A percentile compares a stretch with the other conserved stretches of the same genome.
These are phyloP conservation scores for Bhutanitis thaidina DNA, from an alignment of 2,888 invertebrate genomes.

Conservation along the genomic window DNA sequence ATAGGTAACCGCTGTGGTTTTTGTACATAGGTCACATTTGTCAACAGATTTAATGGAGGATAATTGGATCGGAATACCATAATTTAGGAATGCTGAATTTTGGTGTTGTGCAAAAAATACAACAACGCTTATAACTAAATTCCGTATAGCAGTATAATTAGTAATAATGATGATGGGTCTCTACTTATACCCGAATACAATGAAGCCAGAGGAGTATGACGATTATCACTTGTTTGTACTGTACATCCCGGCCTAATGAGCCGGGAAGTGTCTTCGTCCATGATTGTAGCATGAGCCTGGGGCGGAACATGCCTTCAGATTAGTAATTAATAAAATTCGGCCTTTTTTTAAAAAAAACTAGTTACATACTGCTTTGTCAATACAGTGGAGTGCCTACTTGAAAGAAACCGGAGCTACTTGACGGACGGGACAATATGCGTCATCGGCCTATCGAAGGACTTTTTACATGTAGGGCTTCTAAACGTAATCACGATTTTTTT, in stretches of 20 bases:
- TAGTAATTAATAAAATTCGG: no score
- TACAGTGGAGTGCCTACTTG: neutral
- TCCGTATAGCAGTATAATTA: neutral
- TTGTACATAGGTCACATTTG: constrained; percentile 55
- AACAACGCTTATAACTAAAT: neutral
- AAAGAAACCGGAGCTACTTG: neutral
- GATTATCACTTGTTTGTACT: no score
- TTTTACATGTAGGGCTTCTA: neutral
- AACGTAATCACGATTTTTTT: no score
- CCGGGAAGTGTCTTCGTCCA: no score
- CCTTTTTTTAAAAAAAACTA: no score
- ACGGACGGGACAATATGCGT: constrained; percentile 15
- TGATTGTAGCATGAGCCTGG: no score
- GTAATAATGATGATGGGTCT: no score
- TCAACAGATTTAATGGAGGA: constrained; percentile 40
- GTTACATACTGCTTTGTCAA: neutral
- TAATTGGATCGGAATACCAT: constrained; percentile 17
- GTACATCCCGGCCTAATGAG: no score
- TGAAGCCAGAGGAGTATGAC: no score
- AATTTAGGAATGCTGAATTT: constrained; percentile 12
- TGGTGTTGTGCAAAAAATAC: neutral
- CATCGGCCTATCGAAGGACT: neutral
- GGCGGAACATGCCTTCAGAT: no score
- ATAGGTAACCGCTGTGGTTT: constrained; percentile 47
- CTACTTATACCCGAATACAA: no score